Evolutionary conservation across 2,113 vertebrate species (phyloP), one percentile per base, ranked within the genome.

Genomic region (Pardalotus punctatus): DNA sequence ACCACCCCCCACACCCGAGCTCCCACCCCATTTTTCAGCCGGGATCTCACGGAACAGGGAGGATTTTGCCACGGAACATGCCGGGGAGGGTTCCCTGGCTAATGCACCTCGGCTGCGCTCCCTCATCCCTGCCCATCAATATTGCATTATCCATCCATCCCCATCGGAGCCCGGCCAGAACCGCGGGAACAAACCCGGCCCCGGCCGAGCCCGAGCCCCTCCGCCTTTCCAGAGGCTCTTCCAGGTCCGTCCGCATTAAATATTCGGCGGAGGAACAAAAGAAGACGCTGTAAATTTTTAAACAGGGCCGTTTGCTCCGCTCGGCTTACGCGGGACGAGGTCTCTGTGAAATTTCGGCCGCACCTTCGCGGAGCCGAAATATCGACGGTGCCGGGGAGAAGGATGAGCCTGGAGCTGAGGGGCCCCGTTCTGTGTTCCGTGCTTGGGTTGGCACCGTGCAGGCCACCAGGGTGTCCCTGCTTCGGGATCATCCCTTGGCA

Each of bases 341-440:
- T 45, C 45, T 0, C 5, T 0, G 6, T 0, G 12, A 14, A 24
- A 40, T 62, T 84, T 51, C 0, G 43, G 74, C 45, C 0, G 1
- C 35, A 6, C 33, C 56, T 36, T 2, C 0, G 2, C 0, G 58
- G 87, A 66, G 60, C 73, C n/a, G 0, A 24, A 67, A 35, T 36
- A 11, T 67, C 1, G 43, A 20, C 1, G 74, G 2, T 21, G 50
- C 5, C 4, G 4, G 4, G 47, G 74, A 36, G 16, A 11, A 12
- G 70, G 42, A 38, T 1, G 29, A 43, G 43, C 12, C 51, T 1
- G 6, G 77, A 2, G 31, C 82, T 7, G 0, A 42, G 36, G 24
- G 50, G 2, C 27, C 38, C 38, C 38, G 38, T n/a, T n/a, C n/a
- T n/a, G n/a, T 4, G 0, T 3, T 2, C 14, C 0, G 0, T 0